phyloP scores from a whole-genome alignment of 2,113 vertebrate genomes.

The Pundamilia nyererei region DNA sequence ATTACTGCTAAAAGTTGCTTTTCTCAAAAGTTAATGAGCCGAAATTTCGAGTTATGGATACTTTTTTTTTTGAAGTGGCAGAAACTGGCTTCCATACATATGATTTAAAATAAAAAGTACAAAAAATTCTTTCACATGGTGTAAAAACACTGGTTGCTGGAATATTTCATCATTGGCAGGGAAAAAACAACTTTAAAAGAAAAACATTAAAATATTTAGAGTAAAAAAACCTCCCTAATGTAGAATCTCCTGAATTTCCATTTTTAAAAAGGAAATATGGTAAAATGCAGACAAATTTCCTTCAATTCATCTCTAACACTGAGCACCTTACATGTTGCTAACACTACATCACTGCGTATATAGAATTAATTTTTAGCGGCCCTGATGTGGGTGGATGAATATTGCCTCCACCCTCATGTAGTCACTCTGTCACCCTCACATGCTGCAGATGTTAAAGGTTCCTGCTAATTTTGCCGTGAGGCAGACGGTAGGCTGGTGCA shows the following conservation, averaged over 20 bases:
- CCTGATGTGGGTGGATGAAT: neutral
- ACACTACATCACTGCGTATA: neutral
- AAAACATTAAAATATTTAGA: fast-evolving
- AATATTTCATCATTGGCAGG: neutral
- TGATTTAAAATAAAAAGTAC: neutral
- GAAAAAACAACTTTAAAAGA: neutral
- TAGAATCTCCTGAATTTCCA: neutral
- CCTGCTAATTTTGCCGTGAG: neutral
- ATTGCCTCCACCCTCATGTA: fast-evolving
- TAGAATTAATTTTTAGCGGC: neutral
- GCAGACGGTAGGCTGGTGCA: neutral
- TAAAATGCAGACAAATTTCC: neutral
- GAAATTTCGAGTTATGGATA: fast-evolving
- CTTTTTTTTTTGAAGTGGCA: fast-evolving
- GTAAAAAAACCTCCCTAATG: neutral
- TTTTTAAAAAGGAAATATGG: neutral
- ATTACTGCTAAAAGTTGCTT: neutral
- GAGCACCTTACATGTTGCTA: neutral
- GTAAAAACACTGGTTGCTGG: neutral
- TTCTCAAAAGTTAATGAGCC: neutral
- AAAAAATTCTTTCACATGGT: neutral
- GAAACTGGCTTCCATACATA: neutral
- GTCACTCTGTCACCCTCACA: neutral
- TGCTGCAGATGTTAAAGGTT: neutral
- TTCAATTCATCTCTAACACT: neutral